Evolutionary conservation across 2,888 invertebrate genomes (phyloP), one percentile per base, ranked within the genome.

Genomic region (Xylophagus ater): DNA sequence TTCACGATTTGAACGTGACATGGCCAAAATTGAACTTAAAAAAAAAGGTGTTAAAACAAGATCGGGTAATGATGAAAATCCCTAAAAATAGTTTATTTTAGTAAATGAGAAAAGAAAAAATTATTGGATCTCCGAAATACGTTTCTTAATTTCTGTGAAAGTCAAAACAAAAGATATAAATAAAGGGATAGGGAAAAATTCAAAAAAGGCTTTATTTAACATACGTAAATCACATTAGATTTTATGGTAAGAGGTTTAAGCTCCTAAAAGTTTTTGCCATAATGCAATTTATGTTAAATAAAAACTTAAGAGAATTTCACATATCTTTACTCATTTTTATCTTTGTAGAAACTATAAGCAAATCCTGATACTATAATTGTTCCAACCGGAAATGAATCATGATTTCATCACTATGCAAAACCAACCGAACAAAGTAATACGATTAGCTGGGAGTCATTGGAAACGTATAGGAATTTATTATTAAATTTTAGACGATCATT

Each of bases 1-100:
- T 40, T 65, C 58, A n/a, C 65, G 60, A 47, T 63, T 65, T 0
- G 57, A 53, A 4, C 49, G 52, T 2, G 60, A 58, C 62, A 65
- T 62, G 0, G 60, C 56, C 10, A 78, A 59, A 13, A 78, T 57
- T 10, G 74, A 66, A 42, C 74, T 71, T n/a, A 78, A 57, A 45
- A 76, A 67, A 53, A 79, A 79, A 1, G 78, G 73, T 47, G 76
- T 72, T 19, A 79, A 55, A 29, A 76, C 57, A 36, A 70, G 68
- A 53, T 78, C 74, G 0, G 78, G 75, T 39, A 69, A 65, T 40
- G 68, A 66, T 2, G 62, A 53, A 17, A 74, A 60, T 48, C 61
- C 70, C 66, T 74, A 69, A 17, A 63, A 50, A 26, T 7, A 10
- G 17, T 10, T 21, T 5, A n/a, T n/a, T n/a, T n/a, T n/a, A n/a